Conservation (phyloP, 1,140 invertebrate species). For the Ceratina japonica region DNA sequence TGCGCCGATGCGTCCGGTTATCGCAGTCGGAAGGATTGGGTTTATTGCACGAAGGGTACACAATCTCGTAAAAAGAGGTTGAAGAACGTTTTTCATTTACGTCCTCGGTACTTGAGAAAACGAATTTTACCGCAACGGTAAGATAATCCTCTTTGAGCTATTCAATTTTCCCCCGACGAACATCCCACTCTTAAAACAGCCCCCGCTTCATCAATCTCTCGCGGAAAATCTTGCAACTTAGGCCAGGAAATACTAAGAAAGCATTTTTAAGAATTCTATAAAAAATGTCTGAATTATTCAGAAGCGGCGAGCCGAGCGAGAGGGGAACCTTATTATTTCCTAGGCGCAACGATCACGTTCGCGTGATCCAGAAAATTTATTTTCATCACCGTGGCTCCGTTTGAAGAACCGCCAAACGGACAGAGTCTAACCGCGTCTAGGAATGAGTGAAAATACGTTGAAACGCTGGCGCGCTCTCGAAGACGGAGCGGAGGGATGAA, state of each 20-base stretch:
- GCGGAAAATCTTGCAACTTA: background rate
- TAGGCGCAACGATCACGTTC: background rate
- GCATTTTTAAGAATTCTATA: background rate
- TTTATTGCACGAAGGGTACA: conserved; percentile 3
- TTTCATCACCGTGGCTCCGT: background rate
- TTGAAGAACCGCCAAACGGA: background rate
- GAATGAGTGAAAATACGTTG: too few relatives aligned
- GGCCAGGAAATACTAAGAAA: background rate
- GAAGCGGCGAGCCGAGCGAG: background rate
- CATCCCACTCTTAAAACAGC: background rate
- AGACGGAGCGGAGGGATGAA: background rate
- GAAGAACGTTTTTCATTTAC: conserved; percentile 5
- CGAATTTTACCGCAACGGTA: conserved; percentile 1
- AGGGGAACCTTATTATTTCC: background rate
- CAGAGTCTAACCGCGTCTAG: too few relatives aligned
- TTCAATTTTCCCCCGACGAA: conserved; percentile 2
- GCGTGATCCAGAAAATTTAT: background rate
- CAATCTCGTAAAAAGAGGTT: conserved; percentile 12
- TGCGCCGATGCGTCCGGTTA: background rate
- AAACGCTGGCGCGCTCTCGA: background rate
- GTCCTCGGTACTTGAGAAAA: background rate
- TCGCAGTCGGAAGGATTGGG: background rate
- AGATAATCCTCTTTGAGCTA: conserved; percentile 19
- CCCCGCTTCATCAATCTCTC: background rate
- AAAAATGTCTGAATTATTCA: background rate